phyloP scores from a whole-genome alignment of 2,888 invertebrate genomes.

The Drosophila subquinaria region DNA sequence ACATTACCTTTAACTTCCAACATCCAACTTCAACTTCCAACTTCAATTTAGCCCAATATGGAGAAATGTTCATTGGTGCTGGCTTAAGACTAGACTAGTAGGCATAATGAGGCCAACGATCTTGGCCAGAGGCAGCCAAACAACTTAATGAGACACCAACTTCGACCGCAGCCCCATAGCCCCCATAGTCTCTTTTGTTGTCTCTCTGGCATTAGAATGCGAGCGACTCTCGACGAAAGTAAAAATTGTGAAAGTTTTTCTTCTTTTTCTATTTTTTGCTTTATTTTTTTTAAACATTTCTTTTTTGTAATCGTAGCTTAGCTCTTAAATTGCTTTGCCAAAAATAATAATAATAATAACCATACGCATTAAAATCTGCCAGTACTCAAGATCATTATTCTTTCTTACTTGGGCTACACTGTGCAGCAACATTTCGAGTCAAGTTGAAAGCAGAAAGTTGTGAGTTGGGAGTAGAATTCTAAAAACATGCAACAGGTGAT shows the following conservation, averaged over 20 bases:
- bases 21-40: neutral
- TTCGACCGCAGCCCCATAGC: conserved; percentile 13
- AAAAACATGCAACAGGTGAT: too few species aligned
- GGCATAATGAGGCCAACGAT: conserved; percentile 75
- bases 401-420: conserved; percentile 22
- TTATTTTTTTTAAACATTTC: neutral
- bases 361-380: conserved; percentile 49
- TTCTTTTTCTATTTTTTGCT: conserved; percentile 15
- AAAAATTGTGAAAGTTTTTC: conserved; percentile 76
- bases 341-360: conserved; percentile 27
- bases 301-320: conserved; percentile 32
- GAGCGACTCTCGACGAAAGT: conserved; percentile 73
- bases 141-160: conserved; percentile 69
- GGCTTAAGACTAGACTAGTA: conserved; percentile 30
- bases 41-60: conserved; percentile 66
- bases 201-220: conserved; percentile 66
- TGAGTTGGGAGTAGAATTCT: too few species aligned
- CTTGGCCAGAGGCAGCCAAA: conserved; percentile 71
- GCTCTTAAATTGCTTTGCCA: conserved; percentile 58
- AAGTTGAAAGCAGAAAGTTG: too few species aligned
- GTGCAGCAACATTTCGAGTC: neutral
- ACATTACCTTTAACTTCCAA: conserved; percentile 43
- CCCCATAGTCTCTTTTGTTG: conserved; percentile 37
- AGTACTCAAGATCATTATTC: conserved; percentile 48
- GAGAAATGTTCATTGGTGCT: conserved; percentile 43